Evolutionary conservation across 1,140 invertebrate genomes (phyloP).

Genomic region (Mactra quadrangularis): DNA sequence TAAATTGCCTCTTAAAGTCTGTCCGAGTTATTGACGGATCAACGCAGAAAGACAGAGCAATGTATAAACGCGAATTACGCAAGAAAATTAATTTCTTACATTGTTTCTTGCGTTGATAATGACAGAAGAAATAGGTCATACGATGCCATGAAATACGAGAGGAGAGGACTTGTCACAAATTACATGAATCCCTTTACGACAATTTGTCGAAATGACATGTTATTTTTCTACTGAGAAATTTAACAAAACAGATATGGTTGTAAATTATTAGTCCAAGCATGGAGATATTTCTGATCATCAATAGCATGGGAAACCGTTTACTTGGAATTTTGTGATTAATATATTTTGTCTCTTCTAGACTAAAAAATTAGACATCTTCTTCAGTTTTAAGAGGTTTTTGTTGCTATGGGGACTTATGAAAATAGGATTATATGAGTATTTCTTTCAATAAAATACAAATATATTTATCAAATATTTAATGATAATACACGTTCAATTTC

Average conservation of each 20-base stretch:
- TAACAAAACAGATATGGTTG: neutral
- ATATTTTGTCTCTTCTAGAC: too few species aligned
- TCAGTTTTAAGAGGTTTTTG: too few species aligned
- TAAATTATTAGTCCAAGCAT: too few species aligned
- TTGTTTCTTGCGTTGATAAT: constrained; percentile 52
- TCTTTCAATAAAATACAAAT: too few species aligned
- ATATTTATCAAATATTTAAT: too few species aligned
- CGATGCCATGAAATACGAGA: constrained; percentile 35
- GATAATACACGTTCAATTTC: too few species aligned
- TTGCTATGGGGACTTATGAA: too few species aligned
- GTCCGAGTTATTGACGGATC: constrained; percentile 39
- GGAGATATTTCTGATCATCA: too few species aligned
- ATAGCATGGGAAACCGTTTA: too few species aligned
- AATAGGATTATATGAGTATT: too few species aligned
- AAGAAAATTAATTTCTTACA: constrained; percentile 61
- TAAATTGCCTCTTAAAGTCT: constrained; percentile 31
- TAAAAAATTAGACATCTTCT: too few species aligned
- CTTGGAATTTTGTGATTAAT: too few species aligned
- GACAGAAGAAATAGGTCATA: constrained; percentile 49
- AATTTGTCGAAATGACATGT: constrained; percentile 47
- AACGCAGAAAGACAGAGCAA: constrained; percentile 40
- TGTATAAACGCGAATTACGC: constrained; percentile 61
- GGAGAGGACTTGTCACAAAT: constrained; percentile 26
- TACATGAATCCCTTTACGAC: constrained; percentile 50
- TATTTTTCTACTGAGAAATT: constrained; percentile 40